Evolutionary conservation across 2,888 invertebrate genomes (phyloP), one percentile per base, ranked within the genome.

Genomic region (Synanthedon formicaeformis): DNA sequence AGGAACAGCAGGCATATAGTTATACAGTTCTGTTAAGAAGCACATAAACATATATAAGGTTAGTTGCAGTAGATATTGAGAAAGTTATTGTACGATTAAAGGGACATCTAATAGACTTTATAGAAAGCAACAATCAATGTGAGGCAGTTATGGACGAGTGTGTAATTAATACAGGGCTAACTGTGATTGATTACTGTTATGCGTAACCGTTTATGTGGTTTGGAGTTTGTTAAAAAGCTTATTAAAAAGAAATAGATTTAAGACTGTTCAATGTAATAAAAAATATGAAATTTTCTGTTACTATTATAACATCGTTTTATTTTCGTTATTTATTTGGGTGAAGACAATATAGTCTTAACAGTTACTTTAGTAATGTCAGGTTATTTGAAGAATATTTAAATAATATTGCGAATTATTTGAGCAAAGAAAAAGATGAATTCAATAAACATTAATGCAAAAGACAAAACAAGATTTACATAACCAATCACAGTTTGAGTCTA

Each of bases 1-100:
- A 71, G 74, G 75, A 72, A 54, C 66, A 76, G 78, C 78, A 78
- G 69, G 74, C 67, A 62, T 12, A 13, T 13, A 45, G 14, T 34
- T 34, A 34, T 45, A 60, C 62, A 66, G 59, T 67, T 61, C 65
- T 34, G 34, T 34, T 10, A 34, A 34, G 58, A 63, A 58, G 53
- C 48, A 58, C 65, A 66, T 67, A 66, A 59, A 67, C 54, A 64
- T 62, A 68, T 62, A 68, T 61, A 71, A 57, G 61, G 61, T 59
- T 56, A 58, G 61, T 59, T 45, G 68, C 68, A 66, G 52, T 58
- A 67, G 61, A 63, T 60, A 57, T 56, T 58, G 54, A 52, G 55
- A 52, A 54, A 53, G 53, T 53, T 59, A 0, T 13, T 49, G 11
- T 16, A 49, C 12, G 14, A 13, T 13, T 45, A 64, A 60, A 62